Percentiles rank a stretch among this genome's conserved stretches.
Evolutionary conservation across 2,888 invertebrate genomes (phyloP).

Genomic region (Argyresthia albistria): DNA sequence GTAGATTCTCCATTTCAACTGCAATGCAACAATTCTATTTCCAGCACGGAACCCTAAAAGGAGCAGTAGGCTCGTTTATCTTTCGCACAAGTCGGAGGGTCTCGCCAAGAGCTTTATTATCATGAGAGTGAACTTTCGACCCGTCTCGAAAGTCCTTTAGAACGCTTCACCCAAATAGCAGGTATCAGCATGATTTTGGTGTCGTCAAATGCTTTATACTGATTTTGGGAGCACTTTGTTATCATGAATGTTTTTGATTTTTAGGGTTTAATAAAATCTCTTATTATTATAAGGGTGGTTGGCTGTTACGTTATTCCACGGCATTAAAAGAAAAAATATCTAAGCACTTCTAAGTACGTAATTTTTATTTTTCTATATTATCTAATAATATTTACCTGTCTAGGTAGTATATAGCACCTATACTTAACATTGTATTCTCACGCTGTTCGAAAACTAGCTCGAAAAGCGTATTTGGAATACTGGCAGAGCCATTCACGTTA

Average conservation of each 20-base stretch:
- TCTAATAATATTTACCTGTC: too few species aligned
- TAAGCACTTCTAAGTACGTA: too few species aligned
- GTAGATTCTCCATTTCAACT: too few species aligned
- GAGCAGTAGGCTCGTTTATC: slow-evolving; percentile 52
- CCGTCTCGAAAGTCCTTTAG: slow-evolving; percentile 40
- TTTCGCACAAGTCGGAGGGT: slow-evolving; percentile 52
- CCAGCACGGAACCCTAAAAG: slow-evolving; percentile 19
- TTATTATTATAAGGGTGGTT: too few species aligned
- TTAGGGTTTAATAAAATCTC: too few species aligned
- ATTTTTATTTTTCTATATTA: too few species aligned
- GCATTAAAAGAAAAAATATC: too few species aligned
- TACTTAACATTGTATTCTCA: too few species aligned
- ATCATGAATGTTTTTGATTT: slow-evolving; percentile 16
- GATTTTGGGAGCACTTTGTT: neutral
- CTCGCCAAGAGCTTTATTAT: slow-evolving; percentile 40
- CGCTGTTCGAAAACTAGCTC: too few species aligned
- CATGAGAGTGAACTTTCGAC: slow-evolving; percentile 48
- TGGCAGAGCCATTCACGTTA: slow-evolving; percentile 29
- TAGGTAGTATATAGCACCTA: too few species aligned
- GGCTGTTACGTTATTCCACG: too few species aligned
- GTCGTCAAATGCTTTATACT: neutral
- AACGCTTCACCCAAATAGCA: slow-evolving; percentile 39
- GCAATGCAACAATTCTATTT: too few species aligned
- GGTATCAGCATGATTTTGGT: slow-evolving; percentile 48
- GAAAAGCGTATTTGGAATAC: neutral